phyloP scores from a whole-genome alignment of 2,888 invertebrate genomes.

The Dryadula phaetusa region DNA sequence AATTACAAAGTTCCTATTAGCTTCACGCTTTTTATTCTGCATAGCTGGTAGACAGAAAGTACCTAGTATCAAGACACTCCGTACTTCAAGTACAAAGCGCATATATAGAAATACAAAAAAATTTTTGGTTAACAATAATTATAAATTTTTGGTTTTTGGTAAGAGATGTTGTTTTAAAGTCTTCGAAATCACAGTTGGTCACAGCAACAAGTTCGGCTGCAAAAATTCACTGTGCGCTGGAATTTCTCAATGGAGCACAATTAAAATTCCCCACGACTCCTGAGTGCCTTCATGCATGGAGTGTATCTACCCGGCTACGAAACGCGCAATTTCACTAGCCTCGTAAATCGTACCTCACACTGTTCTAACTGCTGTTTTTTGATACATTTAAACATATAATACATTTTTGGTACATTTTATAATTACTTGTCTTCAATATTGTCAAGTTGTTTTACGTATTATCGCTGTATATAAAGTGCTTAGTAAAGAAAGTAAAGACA shows the following conservation, averaged over 20 bases:
- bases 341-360: slow-evolving; percentile 73
- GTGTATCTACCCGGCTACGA: slow-evolving; percentile 58
- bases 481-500: too few relatives aligned
- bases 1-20: background rate
- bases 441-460: too few relatives aligned
- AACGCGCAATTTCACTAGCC: slow-evolving; percentile 67
- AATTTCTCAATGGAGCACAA: slow-evolving; percentile 78
- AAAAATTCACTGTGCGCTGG: slow-evolving; percentile 67
- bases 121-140: background rate
- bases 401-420: too few relatives aligned
- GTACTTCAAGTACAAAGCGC: too few relatives aligned
- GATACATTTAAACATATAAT: too few relatives aligned
- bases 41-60: too few relatives aligned
- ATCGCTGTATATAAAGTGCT: too few relatives aligned
- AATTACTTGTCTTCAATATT: too few relatives aligned
- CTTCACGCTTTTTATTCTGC: too few relatives aligned
- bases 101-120: background rate
- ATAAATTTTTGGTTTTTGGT: too few relatives aligned
- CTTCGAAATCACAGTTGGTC: slow-evolving; percentile 59
- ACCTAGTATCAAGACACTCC: too few relatives aligned
- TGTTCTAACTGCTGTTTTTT: slow-evolving; percentile 57
- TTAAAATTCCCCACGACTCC: slow-evolving; percentile 75
- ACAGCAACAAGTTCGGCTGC: slow-evolving; percentile 71
- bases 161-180: slow-evolving; percentile 12
- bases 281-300: slow-evolving; percentile 66